Percentiles rank a stretch among this genome's conserved stretches.
Evolutionary conservation across 2,888 invertebrate species (phyloP).

Genomic region (Pristionchus japonicus): DNA sequence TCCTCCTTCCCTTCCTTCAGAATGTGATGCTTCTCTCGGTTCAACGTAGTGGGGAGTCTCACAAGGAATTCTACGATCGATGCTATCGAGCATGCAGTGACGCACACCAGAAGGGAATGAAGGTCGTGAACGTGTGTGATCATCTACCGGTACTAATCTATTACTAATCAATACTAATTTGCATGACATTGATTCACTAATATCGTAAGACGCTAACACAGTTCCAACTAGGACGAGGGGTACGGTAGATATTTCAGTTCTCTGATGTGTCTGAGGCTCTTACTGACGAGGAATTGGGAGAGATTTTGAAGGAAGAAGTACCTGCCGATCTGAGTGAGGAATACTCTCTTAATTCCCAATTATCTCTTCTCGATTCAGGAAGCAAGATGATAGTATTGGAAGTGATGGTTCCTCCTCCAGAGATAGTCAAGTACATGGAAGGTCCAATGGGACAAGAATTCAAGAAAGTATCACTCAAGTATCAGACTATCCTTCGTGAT

Average conservation of each 20-base stretch:
- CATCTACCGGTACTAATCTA: slow-evolving; percentile 17
- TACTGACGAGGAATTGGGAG: slow-evolving; percentile 42
- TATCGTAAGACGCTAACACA: background rate
- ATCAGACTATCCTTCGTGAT: slow-evolving; percentile 13
- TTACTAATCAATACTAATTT: slow-evolving; percentile 25
- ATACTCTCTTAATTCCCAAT: background rate
- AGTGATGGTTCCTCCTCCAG: background rate
- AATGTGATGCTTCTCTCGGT: slow-evolving; percentile 20
- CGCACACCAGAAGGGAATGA: slow-evolving; percentile 21
- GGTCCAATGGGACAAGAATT: slow-evolving; percentile 26
- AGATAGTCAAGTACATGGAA: slow-evolving; percentile 8
- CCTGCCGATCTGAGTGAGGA: slow-evolving; percentile 29
- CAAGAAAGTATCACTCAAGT: slow-evolving; percentile 12
- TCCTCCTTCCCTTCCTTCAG: background rate
- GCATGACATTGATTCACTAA: background rate
- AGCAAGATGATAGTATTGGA: slow-evolving; percentile 21
- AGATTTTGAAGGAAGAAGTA: slow-evolving; percentile 19
- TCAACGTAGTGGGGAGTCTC: slow-evolving; percentile 11
- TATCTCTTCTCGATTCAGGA: background rate
- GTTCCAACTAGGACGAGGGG: background rate
- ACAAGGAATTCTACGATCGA: slow-evolving; percentile 2
- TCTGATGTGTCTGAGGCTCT: background rate
- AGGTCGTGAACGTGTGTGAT: slow-evolving; percentile 35
- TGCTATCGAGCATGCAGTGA: background rate
- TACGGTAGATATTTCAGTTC: background rate